Conservation (phyloP, 2,797 vertebrate genomes). For the Aselliscus stoliczkanus region DNA sequence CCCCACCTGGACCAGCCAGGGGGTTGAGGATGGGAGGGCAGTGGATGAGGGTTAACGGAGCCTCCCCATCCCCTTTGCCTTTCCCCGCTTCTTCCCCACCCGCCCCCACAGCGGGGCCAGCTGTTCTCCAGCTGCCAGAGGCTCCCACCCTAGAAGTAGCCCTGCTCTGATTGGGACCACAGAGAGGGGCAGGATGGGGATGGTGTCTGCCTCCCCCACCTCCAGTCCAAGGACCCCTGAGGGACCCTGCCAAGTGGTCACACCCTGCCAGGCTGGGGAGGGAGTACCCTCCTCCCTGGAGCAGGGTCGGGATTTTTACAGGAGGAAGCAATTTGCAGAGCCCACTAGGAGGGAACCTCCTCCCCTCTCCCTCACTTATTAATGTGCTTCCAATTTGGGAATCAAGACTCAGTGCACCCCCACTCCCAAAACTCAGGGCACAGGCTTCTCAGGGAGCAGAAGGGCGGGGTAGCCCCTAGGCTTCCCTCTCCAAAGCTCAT, state of each 20-base stretch:
- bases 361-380: neutral
- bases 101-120: slow-evolving; percentile 47
- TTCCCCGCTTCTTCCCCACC: neutral
- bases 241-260: slow-evolving; percentile 52
- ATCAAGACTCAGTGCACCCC: neutral
- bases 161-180: neutral
- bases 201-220: slow-evolving; percentile 5
- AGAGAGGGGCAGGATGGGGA: neutral
- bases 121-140: slow-evolving; percentile 74
- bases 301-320: slow-evolving; percentile 55
- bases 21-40: neutral
- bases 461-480: neutral
- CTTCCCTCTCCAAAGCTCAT: neutral
- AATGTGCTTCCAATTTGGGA: slow-evolving; percentile 78
- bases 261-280: slow-evolving; percentile 51
- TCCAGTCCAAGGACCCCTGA: slow-evolving; percentile 16
- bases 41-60: neutral
- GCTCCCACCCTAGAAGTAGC: slow-evolving; percentile 50
- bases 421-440: neutral
- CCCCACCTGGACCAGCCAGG: no score
- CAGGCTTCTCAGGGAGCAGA: neutral
- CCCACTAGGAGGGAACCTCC: slow-evolving; percentile 47
- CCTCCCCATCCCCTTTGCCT: slow-evolving; percentile 32
- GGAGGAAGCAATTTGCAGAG: slow-evolving; percentile 77
- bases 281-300: slow-evolving; percentile 31